Percentiles rank a stretch among this genome's conserved stretches.
Evolutionary conservation across 2,797 vertebrate species (phyloP).

Genomic region (Leuciscus waleckii): DNA sequence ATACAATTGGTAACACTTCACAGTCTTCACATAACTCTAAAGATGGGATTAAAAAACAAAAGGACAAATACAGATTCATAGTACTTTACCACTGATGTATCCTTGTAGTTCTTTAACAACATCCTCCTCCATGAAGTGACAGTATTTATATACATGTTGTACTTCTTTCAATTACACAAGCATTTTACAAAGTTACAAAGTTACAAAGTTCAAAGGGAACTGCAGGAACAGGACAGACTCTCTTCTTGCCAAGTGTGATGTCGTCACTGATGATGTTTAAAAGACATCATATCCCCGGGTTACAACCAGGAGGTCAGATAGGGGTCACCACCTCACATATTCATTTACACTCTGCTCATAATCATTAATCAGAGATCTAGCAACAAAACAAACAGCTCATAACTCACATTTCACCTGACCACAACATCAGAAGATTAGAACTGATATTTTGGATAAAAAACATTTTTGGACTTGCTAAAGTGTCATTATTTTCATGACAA

Average conservation of each 20-base stretch:
- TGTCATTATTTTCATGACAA: neutral
- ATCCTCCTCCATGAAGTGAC: neutral
- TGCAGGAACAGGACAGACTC: neutral
- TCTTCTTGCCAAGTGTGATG: neutral
- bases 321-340: constrained; percentile 7
- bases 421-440: neutral
- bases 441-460: neutral
- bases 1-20: neutral
- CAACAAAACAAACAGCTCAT: neutral
- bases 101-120: neutral
- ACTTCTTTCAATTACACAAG: neutral
- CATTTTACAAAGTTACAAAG: neutral
- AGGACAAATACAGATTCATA: neutral
- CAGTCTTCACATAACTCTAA: neutral
- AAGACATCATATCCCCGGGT: neutral
- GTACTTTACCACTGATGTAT: neutral
- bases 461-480: neutral
- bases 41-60: neutral
- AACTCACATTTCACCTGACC: neutral
- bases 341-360: constrained; percentile 3
- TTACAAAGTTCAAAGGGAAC: neutral
- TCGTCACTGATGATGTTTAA: constrained; percentile 11
- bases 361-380: constrained; percentile 18
- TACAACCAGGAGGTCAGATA: neutral
- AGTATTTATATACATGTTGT: neutral